Base-by-base conservation (phyloP, 2,888 invertebrate genomes). In the Oscheius myriophilus region DNA sequence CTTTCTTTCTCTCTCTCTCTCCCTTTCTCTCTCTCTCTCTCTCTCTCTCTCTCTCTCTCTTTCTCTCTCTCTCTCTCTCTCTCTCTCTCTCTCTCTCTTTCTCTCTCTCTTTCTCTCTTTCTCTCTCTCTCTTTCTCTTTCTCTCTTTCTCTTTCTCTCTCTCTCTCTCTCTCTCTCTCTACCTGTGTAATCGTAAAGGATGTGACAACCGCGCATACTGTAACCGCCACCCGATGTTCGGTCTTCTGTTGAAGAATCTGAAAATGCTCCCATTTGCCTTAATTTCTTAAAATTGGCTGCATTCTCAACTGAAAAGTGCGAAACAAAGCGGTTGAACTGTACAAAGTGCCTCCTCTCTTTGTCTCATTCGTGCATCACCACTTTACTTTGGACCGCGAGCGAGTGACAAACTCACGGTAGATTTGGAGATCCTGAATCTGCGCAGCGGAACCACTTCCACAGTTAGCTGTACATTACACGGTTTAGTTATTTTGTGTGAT, bases 101-200 rank as follows among this genome's bases (percentile, higher is more conserved):
- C 54, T 54, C 16, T 54, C 6, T 9, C 9, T 3, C 9, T 53
- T 16, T 6, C 4, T 43, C 70, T 79, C 68, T 83, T n/a, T n/a
- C n/a, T 18, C 21, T 21, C 16, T 14, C 45, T 72, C 45, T 52
- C 23, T 67, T 52, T 41, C 33, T 43, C 26, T 57, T 62, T 43
- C n/a, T n/a, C 12, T 25, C 41, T 41, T n/a, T 45, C 26, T 33
- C 42, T 16, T 70, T 18, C 23, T 7, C 33, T 16, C 16, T 14
- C n/a, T 23, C 54, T 9, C 11, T 26, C 54, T 54, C 16, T 54
- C 6, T 9, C 9, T 3, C 9, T 53, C 6, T 6, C 4, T 43
- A 71, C 80, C 68, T 83, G 84, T 9, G 84, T 84, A 6, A 84
- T 75, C 3, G 83, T 82, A 67, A 84, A 83, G 9, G 80, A 81